Conservation (phyloP, 2,113 vertebrate species). For the Delphinapterus leucas region DNA sequence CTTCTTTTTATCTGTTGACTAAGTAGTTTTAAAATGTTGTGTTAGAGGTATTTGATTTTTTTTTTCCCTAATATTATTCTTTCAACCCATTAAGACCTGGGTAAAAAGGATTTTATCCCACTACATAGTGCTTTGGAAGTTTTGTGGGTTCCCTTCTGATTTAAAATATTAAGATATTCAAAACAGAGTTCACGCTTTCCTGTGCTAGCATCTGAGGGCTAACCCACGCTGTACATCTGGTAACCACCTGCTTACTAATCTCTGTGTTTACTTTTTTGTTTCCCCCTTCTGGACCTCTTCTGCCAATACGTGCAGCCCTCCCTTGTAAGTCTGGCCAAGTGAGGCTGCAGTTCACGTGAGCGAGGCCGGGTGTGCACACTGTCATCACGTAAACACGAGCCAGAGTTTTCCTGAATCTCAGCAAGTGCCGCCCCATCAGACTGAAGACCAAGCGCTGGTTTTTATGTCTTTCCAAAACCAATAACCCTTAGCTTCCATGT, state of each 20-base stretch:
- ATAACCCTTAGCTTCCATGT: not conserved
- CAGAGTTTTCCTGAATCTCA: conserved; percentile 56
- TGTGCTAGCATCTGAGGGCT: not conserved
- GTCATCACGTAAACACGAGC: conserved; percentile 39
- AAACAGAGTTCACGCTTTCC: fast-evolving
- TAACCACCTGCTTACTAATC: conserved; percentile 72
- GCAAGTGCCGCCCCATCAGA: fast-evolving
- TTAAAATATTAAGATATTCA: not conserved
- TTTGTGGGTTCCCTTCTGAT: not conserved
- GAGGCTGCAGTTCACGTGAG: not conserved
- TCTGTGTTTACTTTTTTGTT: conserved; percentile 78
- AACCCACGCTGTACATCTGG: not conserved
- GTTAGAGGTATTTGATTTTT: not conserved
- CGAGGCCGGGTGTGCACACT: not conserved
- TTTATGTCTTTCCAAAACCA: not conserved
- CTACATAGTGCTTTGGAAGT: not conserved
- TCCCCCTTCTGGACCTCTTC: conserved; percentile 79
- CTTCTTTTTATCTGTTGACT: not conserved
- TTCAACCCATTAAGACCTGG: not conserved
- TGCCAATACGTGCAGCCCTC: conserved; percentile 77
- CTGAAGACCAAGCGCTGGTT: not conserved
- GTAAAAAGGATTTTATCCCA: not conserved
- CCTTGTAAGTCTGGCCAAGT: conserved; percentile 79
- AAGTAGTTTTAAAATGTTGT: not conserved
- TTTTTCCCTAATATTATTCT: not conserved